Base-by-base conservation (phyloP, 2,888 invertebrate species). In the Dicyrtoma fusca region DNA sequence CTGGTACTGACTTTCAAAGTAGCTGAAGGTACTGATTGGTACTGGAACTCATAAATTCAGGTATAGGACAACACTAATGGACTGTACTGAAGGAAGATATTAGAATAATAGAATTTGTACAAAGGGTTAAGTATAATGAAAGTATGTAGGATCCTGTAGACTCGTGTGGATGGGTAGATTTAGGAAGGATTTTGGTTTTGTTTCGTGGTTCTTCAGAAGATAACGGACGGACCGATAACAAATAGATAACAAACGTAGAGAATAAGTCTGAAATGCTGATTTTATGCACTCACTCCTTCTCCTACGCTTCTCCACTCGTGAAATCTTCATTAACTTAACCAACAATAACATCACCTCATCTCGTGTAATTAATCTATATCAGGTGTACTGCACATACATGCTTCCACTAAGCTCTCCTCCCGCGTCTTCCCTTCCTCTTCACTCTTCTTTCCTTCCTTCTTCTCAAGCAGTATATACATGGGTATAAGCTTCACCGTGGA, bases 261-360 rank as follows among this genome's bases (percentile, higher is more conserved):
- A 72, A 72, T 64, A 65, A 71, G 71, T 64, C 65, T 65, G 71
- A 71, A 71, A 71, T 72, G 61, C 34, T 57, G 66, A 72, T 72
- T 72, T 66, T 66, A 59, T 72, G 72, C 63, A 63, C 71, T 63
- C 53, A 66, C 51, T 66, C 66, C 66, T 34, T 55, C 26, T 59
- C 59, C 47, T 61, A 69, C 61, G 69, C 57, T 61, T 69, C 69
- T 69, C 34, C 59, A 69, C 45, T 59, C 71, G 55, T 71, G 71
- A 71, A 63, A 71, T 71, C 44, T 69, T 69, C 69, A 61, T 68
- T 69, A 61, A 62, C 45, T 64, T 64, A 51, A 63, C 63, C 51
- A 71, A 71, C 62, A 70, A 70, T 70, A 63, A 69, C 23, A 55
- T 63, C 53, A 53, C 71, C 42, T 64, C 63, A 71, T 64, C 71